Evolutionary conservation across 1,140 invertebrate genomes (phyloP), one percentile per base, ranked within the genome.

Genomic region (Bombus vancouverensis): DNA sequence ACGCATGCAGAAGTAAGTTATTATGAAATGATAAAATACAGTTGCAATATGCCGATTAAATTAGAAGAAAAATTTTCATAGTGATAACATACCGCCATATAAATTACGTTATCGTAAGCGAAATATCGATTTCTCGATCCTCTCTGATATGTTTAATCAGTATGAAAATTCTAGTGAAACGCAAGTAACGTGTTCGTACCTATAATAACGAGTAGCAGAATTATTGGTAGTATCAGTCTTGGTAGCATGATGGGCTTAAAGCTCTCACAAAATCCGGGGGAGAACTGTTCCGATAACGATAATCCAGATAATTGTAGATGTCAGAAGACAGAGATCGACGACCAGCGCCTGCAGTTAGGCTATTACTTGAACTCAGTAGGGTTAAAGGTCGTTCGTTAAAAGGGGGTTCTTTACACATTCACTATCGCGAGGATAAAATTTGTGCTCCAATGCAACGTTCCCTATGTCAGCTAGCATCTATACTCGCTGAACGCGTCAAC

Each of bases 171-270:
- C 9, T 37, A n/a, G 10, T n/a, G n/a, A 72, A 74, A 62, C 18
- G 71, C 22, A 47, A 82, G n/a, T 10, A 73, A 73, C 13, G 22
- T n/a, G 15, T 53, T 65, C 89, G 66, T 92, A 92, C 91, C 91
- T 81, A 90, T 75, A 83, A 85, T 82, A 80, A 87, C 68, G 25
- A 91, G 81, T 68, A 92, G 74, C n/a, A 91, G 71, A 80, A 82
- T 73, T 68, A 79, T 79, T 37, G 80, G 73, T 57, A 85, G 39
- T 68, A 47, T 47, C 62, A 85, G 57, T 81, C 81, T 89, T 42
- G 84, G 42, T 88, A 87, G 70, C 89, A 91, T 91, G 84, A 70
- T 91, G 42, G 42, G 80, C 42, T 3, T 72, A 78, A 39, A 86
- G 37, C 39, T 85, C 12, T 39, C 42, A 88, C 65, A 53, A 83